Percentiles rank a stretch among this genome's conserved stretches.
Evolutionary conservation across 2,888 invertebrate genomes (phyloP).

Genomic region (Leptothorax acervorum): DNA sequence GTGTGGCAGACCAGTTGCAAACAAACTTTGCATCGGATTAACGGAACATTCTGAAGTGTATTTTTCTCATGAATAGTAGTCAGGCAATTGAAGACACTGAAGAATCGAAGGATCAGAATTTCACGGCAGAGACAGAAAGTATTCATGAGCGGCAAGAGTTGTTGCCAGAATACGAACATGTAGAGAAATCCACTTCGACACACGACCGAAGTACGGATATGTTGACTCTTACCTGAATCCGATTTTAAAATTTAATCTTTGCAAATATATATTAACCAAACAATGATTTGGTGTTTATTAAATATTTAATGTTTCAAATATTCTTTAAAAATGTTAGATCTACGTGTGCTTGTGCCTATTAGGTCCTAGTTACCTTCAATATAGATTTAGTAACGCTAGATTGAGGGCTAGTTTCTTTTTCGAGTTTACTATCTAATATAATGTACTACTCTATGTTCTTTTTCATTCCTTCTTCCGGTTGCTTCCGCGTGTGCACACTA

Average conservation of each 20-base stretch:
- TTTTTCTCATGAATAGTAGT: conserved; percentile 95
- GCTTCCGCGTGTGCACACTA: too few relatives aligned
- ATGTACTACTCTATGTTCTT: too few relatives aligned
- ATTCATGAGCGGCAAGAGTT: conserved; percentile 84
- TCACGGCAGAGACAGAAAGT: conserved; percentile 79
- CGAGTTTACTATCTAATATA: too few relatives aligned
- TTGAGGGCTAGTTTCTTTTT: too few relatives aligned
- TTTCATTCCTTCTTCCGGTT: too few relatives aligned
- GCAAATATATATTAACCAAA: background rate
- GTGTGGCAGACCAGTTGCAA: conserved; percentile 99
- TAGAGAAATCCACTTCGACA: conserved; percentile 73
- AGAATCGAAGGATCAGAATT: conserved; percentile 74
- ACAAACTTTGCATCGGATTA: conserved; percentile 99
- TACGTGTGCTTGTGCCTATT: too few relatives aligned
- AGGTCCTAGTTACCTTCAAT: too few relatives aligned
- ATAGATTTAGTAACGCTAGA: too few relatives aligned
- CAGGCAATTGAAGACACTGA: conserved; percentile 83
- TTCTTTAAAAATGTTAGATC: background rate
- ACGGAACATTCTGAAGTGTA: conserved; percentile 97
- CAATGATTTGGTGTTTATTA: background rate
- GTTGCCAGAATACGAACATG: conserved; percentile 78
- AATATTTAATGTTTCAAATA: background rate
- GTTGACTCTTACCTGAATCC: background rate
- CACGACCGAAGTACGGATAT: conserved; percentile 79
- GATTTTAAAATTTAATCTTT: background rate